phyloP scores from a whole-genome alignment of 2,113 vertebrate genomes.

The Sapajus apella region DNA sequence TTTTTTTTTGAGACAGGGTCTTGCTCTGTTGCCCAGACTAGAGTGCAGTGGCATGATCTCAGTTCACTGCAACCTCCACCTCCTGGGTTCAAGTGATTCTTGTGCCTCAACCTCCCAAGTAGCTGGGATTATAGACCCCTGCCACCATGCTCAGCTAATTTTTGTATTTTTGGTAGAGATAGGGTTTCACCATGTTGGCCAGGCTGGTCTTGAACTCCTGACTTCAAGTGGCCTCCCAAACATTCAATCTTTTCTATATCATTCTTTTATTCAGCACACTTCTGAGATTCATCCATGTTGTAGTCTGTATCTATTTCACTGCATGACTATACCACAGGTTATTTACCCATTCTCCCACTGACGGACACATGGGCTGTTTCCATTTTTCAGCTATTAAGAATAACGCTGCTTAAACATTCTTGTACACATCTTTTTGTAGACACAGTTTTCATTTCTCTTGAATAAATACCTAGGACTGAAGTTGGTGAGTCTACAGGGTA shows the following conservation, averaged over 20 bases:
- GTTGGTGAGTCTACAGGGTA: neutral
- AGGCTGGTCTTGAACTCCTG: too few relatives aligned
- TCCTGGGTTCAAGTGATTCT: too few relatives aligned
- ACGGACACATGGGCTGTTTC: neutral
- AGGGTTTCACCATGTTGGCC: too few relatives aligned
- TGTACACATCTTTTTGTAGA: neutral
- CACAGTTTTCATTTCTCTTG: neutral
- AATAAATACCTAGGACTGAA: neutral
- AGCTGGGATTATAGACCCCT: too few relatives aligned
- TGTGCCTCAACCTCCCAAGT: too few relatives aligned
- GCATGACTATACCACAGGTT: neutral
- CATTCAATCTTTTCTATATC: neutral
- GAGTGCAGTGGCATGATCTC: too few relatives aligned
- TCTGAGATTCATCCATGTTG: neutral
- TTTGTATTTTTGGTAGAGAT: too few relatives aligned
- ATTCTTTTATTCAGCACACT: neutral
- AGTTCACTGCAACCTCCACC: too few relatives aligned
- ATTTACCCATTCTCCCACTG: neutral
- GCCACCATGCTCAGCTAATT: too few relatives aligned
- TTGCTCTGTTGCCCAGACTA: too few relatives aligned
- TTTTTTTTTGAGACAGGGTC: too few relatives aligned
- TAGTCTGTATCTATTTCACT: neutral
- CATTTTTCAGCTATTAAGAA: neutral
- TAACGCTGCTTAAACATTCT: neutral
- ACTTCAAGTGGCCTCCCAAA: too few relatives aligned